Base-by-base conservation (phyloP, 2,888 invertebrate genomes). In the Lasioglossum zephyrum region DNA sequence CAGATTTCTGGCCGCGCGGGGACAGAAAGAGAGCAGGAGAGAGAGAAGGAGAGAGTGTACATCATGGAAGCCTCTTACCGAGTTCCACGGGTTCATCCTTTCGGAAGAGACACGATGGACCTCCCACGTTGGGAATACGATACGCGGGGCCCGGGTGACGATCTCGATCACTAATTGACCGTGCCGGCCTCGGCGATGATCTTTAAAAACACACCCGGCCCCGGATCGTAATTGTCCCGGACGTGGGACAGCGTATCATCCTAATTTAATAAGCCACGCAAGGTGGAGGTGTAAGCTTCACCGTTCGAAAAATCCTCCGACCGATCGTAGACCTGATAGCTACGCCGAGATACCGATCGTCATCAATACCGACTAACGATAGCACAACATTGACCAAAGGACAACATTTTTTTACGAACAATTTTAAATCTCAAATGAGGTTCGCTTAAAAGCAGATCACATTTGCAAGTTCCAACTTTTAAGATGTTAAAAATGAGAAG, bases 151-250 rank as follows among this genome's bases (percentile, higher is more conserved):
- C 91, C 91, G 92, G 93, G 93, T 94, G 94, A 94, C 94, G 93
- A 94, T 94, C 94, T 92, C 93, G 92, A 94, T 94, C 92, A 91
- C 92, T 95, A 95, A 95, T 95, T 95, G 95, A 95, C 94, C 94
- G 93, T 94, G 73, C 87, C 79, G 82, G 83, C 74, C 78, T 49
- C 88, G 89, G 90, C 91, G 93, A 93, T 93, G 93, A 94, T 94
- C 93, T 94, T 90, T 87, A 87, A 92, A 93, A 93, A 92, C 92
- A 92, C 92, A 90, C 92, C 88, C 86, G 81, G 87, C 84, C 6
- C 31, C 16, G 89, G 92, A 90, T 92, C 92, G 91, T 94, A 93
- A 95, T 93, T 93, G 91, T 88, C 91, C 88, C 88, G 87, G 93
- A 95, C 93, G 91, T 90, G 87, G 91, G 90, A 93, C 93, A 92